Evolutionary conservation across 1,140 invertebrate species (phyloP).

Genomic region (Lamellibrachia luymesi): DNA sequence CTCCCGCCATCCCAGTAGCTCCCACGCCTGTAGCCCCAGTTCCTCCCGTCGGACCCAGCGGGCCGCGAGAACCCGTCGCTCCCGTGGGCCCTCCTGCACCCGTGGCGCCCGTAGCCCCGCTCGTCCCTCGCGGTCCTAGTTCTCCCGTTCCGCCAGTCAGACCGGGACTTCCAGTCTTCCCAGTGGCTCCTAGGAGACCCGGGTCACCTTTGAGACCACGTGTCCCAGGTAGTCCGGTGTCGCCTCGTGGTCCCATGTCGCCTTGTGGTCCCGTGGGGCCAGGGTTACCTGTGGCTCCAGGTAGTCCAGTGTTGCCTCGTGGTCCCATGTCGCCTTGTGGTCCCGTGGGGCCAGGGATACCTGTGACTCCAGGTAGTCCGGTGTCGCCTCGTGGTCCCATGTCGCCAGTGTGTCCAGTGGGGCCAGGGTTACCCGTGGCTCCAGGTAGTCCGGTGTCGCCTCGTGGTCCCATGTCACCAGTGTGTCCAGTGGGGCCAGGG

Average conservation of each 20-base stretch:
- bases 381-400: conserved; percentile 12
- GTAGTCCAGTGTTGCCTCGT: conserved; percentile 12
- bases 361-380: conserved; percentile 9
- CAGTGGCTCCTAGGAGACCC: conserved; percentile 14
- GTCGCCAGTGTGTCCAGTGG: no score
- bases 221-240: conserved; percentile 14
- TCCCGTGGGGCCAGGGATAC: conserved; percentile 8
- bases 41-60: background rate
- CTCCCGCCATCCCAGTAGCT: background rate
- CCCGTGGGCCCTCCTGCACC: background rate
- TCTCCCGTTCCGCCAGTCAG: conserved; percentile 73
- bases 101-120: background rate
- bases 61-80: background rate
- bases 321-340: conserved; percentile 9
- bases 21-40: background rate
- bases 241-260: conserved; percentile 11
- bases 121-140: background rate
- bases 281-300: background rate
- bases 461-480: no score
- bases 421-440: no score
- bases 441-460: no score
- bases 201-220: conserved; percentile 12
- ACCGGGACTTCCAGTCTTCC: conserved; percentile 60
- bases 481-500: no score
- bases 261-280: conserved; percentile 18